Percentiles rank a stretch among this genome's conserved stretches.
Conservation (phyloP, 2,113 vertebrate species). For the Gadus chalcogrammus region DNA sequence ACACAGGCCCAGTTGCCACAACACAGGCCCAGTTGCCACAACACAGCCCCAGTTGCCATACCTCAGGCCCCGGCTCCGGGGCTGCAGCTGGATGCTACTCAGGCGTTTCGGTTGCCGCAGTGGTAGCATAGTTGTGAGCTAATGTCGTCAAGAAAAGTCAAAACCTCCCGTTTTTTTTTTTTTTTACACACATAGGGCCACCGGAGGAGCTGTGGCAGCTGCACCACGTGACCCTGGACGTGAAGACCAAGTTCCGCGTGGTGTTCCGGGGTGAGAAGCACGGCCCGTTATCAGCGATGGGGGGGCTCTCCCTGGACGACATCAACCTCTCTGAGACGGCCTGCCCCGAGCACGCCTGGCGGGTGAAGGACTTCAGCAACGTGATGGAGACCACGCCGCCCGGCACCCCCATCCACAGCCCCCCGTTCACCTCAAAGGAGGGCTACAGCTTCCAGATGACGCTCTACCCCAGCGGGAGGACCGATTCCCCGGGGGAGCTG, state of each 20-base stretch:
- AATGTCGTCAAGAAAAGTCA: background rate
- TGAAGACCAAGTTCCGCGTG: conserved; percentile 79
- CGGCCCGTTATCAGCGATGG: conserved; percentile 38
- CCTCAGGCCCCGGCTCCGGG: too few relatives aligned
- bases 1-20: too few relatives aligned
- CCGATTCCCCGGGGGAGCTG: conserved; percentile 41
- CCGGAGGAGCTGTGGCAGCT: conserved; percentile 80
- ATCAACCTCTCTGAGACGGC: conserved; percentile 89
- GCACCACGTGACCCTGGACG: conserved; percentile 76
- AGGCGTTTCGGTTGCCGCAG: too few relatives aligned
- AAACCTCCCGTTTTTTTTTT: background rate
- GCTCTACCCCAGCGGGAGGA: conserved; percentile 64
- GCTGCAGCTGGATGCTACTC: too few relatives aligned
- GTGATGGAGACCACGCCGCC: conserved; percentile 63
- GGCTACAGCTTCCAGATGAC: conserved; percentile 87
- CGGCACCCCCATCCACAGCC: conserved; percentile 70
- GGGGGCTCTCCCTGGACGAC: conserved; percentile 89
- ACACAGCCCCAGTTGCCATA: too few relatives aligned
- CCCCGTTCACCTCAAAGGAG: conserved; percentile 78
- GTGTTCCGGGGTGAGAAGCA: conserved; percentile 79
- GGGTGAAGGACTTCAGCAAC: conserved; percentile 78
- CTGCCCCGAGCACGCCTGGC: conserved; percentile 87
- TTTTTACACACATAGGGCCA: conserved; percentile 41
- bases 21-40: too few relatives aligned
- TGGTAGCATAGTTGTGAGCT: too few relatives aligned